Percentiles rank a stretch among this genome's conserved stretches.
phyloP scores from a whole-genome alignment of 2,888 invertebrate genomes.

The Cartodere bifasciata region DNA sequence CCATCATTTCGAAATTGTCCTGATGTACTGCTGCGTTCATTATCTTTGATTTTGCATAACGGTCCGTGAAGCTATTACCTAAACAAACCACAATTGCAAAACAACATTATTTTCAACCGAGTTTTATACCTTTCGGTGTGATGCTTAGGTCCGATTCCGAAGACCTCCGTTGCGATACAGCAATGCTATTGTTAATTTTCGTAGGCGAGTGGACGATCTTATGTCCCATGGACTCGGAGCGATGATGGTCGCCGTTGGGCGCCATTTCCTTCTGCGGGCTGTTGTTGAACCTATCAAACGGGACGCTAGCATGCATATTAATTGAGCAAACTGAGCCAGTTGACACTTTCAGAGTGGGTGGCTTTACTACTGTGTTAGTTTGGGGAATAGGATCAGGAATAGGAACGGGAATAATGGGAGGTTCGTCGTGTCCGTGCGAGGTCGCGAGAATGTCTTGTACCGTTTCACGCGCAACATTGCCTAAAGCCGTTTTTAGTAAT shows the following conservation, averaged over 20 bases:
- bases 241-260: slow-evolving; percentile 32
- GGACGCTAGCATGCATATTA: slow-evolving; percentile 34
- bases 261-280: slow-evolving; percentile 25
- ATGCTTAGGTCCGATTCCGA: slow-evolving; percentile 90
- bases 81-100: slow-evolving; percentile 21
- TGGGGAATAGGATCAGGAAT: background rate
- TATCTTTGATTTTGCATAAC: slow-evolving; percentile 41
- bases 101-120: background rate
- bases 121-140: slow-evolving; percentile 73
- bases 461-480: slow-evolving; percentile 44
- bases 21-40: slow-evolving; percentile 55
- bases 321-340: slow-evolving; percentile 13
- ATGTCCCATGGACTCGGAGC: slow-evolving; percentile 43
- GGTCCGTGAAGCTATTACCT: slow-evolving; percentile 67
- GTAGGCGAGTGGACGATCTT: slow-evolving; percentile 45
- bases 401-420: background rate
- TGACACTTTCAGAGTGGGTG: background rate
- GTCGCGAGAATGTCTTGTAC: slow-evolving; percentile 32
- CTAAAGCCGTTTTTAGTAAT: slow-evolving; percentile 42
- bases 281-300: slow-evolving; percentile 29
- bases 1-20: slow-evolving; percentile 77
- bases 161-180: slow-evolving; percentile 60
- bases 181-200: slow-evolving; percentile 32
- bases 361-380: too few relatives aligned
- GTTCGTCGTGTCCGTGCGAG: slow-evolving; percentile 11